Evolutionary conservation across 2,888 invertebrate genomes (phyloP), one percentile per base, ranked within the genome.

Genomic region (Cantharis lateralis): DNA sequence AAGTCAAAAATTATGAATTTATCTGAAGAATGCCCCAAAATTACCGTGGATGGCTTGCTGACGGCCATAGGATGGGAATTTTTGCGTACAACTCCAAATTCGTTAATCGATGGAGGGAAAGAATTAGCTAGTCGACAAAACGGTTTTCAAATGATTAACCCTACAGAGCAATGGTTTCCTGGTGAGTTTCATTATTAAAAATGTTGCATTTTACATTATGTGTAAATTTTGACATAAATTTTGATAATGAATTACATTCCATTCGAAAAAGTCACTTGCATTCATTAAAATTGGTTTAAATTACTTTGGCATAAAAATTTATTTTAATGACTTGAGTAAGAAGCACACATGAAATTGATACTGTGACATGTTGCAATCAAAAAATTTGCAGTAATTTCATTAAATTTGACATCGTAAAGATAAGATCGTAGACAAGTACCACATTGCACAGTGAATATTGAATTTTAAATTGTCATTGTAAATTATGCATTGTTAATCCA

Each of bases 111-210:
- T 85, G 94, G 94, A 20, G 95, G 95, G 0, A 91, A 92, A 82
- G 90, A 91, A 75, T 91, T 92, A 81, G 93, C 94, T 81, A 91
- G 93, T 85, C 91, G 93, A 84, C 96, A 96, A 87, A 91, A 93
- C 82, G 96, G 96, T 68, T 96, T 96, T 87, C 95, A 96, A 85
- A 91, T 93, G 86, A 90, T 97, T 71, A 96, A 96, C 88, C 96
- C 97, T 1, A 95, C 94, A 0, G 94, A 97, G 82, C 92, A 94
- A 81, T 96, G 95, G 95, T 97, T 96, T 87, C 95, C 95, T 86
- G 96, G 94, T 93, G 86, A 85, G 84, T 83, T 63, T 18, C 18
- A 71, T 24, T 62, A 20, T 10, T 15, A 24, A 28, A 28, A 28
- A 28, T 3, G 3, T 13, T 32, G 32, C 13, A 32, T 32, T 32